Evolutionary conservation across 2,113 vertebrate genomes (phyloP), one percentile per base, ranked within the genome.

Genomic region (Proterorhinus semilunaris): DNA sequence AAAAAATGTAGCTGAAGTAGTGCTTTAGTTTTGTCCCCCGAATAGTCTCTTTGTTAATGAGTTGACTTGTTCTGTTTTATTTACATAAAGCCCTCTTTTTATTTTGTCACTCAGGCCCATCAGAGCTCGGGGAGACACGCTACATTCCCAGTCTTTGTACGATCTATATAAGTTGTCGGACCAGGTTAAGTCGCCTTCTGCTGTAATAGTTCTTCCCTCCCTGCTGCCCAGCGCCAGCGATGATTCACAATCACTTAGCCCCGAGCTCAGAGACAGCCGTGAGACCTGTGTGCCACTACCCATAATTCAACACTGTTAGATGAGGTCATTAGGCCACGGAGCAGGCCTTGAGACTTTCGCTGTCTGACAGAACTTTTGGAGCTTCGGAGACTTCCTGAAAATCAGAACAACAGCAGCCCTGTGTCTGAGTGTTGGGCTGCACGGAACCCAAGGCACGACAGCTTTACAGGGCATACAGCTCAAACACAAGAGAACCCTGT

Each of bases 241-340:
- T 89, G 88, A 91, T 66, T 88, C 88, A 88, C 78, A 55, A 72
- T 69, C 74, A 48, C 81, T 66, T 62, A 0, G 69, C 83, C 79
- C 65, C 51, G 12, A 78, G 82, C 83, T 46, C 53, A 71, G 71
- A 81, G 70, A 81, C 80, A 81, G 70, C 66, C 65, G 68, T 70
- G 67, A 84, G 78, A 80, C 74, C 79, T 11, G 27, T 66, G 78
- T 72, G 84, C 59, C 82, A 79, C 82, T 88, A 87, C 80, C 84
- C 88, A 91, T 83, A 84, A 89, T 88, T 76, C 87, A 80, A 10
- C 55, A 27, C 9, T 79, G 76, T 80, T 58, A 74, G 86, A 89
- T 82, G 82, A 77, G 83, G 84, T 83, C 78, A 82, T 36, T 4
- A 6, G 75, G 75, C 79, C 62, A 74, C 50, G 16, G 72, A 82